Base-by-base conservation (phyloP, 2,113 vertebrate species). In the Poicephalus meyeri region DNA sequence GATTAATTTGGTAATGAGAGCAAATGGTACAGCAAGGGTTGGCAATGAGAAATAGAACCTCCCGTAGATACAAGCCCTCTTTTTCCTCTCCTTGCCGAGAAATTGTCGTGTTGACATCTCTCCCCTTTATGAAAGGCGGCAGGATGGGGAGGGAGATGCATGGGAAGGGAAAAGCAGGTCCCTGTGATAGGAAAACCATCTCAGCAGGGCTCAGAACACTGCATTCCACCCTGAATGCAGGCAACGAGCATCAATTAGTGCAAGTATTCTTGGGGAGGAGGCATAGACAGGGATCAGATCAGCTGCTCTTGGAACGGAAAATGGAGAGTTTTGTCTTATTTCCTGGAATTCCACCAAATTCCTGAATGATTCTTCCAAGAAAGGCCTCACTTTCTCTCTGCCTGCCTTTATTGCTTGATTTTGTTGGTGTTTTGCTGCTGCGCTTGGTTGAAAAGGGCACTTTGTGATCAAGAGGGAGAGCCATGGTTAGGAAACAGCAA, bases 1-100 rank as follows among this genome's bases (percentile, higher is more conserved):
- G 95, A 95, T 97, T 96, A 97, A 97, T 96, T 92, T 91, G 63
- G 81, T 96, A 96, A 96, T 98, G 92, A 91, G 92, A 95, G 93
- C 84, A 94, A 97, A 89, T 83, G 97, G 85, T 95, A 93, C 69
- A 96, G 91, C 69, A 93, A 91, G 2, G 60, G 65, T 93, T 97
- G 80, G 91, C 95, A 95, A 94, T 66, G 82, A 80, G 56, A 89
- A 97, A 65, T 73, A 92, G 73, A 93, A 89, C 73, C 87, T 78
- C 20, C 86, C 96, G 92, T 78, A 92, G 64, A 74, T 84, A 79
- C 44, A 88, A 97, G 96, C 65, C 88, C 79, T 85, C 74, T 90
- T 93, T 91, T 72, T 77, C 68, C 37, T 70, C 71, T 69, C 1
- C 53, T 53, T 0, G 1, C 87, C 42, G 42, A 60, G 72, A 88